Evolutionary conservation across 2,888 invertebrate species (phyloP).

Genomic region (Drosophila pseudotalamancana): DNA sequence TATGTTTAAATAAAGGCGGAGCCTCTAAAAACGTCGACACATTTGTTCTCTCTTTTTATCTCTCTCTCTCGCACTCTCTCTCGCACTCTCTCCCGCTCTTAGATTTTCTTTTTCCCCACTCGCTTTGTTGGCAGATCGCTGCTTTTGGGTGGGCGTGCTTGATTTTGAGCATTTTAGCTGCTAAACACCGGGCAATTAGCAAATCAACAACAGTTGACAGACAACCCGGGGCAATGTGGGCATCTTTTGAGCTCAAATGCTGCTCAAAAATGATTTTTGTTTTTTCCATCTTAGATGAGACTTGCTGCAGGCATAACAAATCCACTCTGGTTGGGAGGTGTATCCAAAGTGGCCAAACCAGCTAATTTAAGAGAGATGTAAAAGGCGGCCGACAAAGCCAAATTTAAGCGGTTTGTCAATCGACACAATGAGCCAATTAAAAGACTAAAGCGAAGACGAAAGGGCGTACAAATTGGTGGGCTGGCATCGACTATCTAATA

Average conservation of each 20-base stretch:
- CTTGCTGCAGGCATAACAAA: slow-evolving; percentile 9
- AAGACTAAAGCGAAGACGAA: slow-evolving; percentile 27
- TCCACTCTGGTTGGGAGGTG: slow-evolving; percentile 5
- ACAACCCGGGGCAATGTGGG: slow-evolving; percentile 18
- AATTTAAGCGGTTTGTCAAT: slow-evolving; percentile 42
- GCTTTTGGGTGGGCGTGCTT: slow-evolving; percentile 51
- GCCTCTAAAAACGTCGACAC: slow-evolving; percentile 32
- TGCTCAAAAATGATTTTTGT: slow-evolving; percentile 30
- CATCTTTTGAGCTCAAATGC: slow-evolving; percentile 34
- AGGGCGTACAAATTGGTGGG: slow-evolving; percentile 20
- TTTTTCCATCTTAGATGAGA: slow-evolving; percentile 28
- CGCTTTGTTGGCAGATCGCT: slow-evolving; percentile 23
- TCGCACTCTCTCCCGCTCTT: background rate
- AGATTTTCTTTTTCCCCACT: too few species aligned
- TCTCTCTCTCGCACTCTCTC: background rate
- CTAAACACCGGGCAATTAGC: slow-evolving; percentile 72
- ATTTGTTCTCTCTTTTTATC: slow-evolving; percentile 4
- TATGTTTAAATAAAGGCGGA: slow-evolving; percentile 60
- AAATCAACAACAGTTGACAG: slow-evolving; percentile 69
- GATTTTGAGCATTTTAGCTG: slow-evolving; percentile 32
- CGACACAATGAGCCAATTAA: slow-evolving; percentile 74
- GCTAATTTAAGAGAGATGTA: slow-evolving; percentile 29
- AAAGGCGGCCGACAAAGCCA: slow-evolving; percentile 17
- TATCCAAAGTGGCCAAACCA: slow-evolving; percentile 30
- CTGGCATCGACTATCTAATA: background rate